Conservation (phyloP, 1,140 invertebrate genomes). For the Panonychus citri region DNA sequence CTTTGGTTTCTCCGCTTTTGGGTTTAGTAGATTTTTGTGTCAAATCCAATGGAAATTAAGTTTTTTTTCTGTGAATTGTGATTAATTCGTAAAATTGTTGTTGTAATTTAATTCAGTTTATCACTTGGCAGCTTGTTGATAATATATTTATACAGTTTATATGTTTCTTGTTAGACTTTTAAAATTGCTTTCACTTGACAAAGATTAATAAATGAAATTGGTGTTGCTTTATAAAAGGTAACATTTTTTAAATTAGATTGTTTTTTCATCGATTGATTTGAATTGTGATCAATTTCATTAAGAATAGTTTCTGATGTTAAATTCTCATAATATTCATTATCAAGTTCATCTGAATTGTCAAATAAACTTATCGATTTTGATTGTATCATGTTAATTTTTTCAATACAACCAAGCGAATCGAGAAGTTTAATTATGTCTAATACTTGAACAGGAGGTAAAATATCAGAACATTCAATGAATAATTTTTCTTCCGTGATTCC, state of each 20-base stretch:
- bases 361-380: background rate
- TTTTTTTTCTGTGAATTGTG: too few relatives aligned
- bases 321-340: background rate
- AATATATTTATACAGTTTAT: too few relatives aligned
- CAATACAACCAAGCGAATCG: conserved; percentile 23
- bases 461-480: conserved; percentile 13
- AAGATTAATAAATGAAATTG: background rate
- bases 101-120: too few relatives aligned
- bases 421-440: conserved; percentile 25
- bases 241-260: too few relatives aligned
- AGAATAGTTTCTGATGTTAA: too few relatives aligned
- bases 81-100: too few relatives aligned
- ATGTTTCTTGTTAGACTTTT: background rate
- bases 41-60: too few relatives aligned
- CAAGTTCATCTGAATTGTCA: background rate
- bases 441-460: conserved; percentile 21
- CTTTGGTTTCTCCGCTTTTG: too few relatives aligned
- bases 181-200: background rate
- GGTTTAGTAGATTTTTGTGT: too few relatives aligned
- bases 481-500: conserved; percentile 22
- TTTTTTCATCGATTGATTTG: too few relatives aligned
- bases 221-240: background rate
- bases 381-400: background rate
- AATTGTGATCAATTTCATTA: too few relatives aligned
- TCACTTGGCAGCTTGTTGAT: too few relatives aligned